phyloP scores from a whole-genome alignment of 2,797 vertebrate species.

The Neomorphus geoffroyi region DNA sequence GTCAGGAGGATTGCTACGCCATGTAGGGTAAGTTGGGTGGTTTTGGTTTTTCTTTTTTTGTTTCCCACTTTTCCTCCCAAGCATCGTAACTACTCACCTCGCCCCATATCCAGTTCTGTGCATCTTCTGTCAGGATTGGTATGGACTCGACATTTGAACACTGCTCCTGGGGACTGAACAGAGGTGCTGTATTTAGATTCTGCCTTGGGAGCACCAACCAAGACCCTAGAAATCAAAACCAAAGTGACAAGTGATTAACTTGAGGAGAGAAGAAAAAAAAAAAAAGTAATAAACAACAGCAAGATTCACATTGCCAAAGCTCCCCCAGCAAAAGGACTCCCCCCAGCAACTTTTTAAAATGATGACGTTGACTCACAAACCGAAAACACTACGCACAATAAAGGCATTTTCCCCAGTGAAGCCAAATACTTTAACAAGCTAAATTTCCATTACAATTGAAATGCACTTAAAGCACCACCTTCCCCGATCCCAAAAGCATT shows the following conservation, averaged over 20 bases:
- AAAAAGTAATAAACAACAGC: neutral
- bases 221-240: conserved; percentile 82
- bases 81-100: conserved; percentile 82
- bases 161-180: conserved; percentile 90
- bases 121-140: conserved; percentile 95
- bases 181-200: conserved; percentile 92
- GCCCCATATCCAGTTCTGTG: conserved; percentile 95
- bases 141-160: conserved; percentile 95
- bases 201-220: conserved; percentile 93
- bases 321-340: neutral
- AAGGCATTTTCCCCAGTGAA: neutral
- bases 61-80: neutral
- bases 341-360: neutral
- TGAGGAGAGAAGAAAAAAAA: neutral
- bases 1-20: neutral
- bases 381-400: neutral
- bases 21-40: neutral
- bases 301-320: neutral
- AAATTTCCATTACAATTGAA: neutral
- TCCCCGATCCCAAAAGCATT: neutral
- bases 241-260: conserved; percentile 15
- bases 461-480: neutral
- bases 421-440: neutral
- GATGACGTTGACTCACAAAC: neutral
- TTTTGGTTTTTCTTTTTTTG: neutral